Evolutionary conservation across 2,113 vertebrate genomes (phyloP).

Genomic region (Rhineura floridana): DNA sequence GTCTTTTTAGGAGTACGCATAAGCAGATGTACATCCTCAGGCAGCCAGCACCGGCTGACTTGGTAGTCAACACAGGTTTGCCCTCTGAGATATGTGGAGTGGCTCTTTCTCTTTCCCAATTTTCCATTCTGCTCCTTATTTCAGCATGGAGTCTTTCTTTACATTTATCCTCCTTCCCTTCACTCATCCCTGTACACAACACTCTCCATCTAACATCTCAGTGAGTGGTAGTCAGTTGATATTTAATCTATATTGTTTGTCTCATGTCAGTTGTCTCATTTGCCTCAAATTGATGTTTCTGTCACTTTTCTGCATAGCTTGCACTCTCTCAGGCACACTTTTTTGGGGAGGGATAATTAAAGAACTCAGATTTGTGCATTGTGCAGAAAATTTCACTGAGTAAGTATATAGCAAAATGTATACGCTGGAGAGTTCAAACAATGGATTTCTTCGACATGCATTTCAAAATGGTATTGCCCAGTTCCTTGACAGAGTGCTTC

Average conservation of each 20-base stretch:
- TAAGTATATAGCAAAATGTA: neutral
- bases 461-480: neutral
- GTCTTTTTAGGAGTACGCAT: neutral
- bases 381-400: fast-evolving
- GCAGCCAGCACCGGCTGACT: neutral
- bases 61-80: neutral
- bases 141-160: slow-evolving; percentile 19
- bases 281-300: neutral
- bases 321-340: neutral
- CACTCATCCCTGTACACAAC: neutral
- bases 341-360: neutral
- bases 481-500: neutral
- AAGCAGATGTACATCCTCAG: neutral
- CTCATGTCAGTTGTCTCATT: slow-evolving; percentile 24
- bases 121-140: neutral
- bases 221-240: neutral
- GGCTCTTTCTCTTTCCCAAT: neutral
- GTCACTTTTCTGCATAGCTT: slow-evolving; percentile 5
- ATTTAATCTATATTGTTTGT: neutral
- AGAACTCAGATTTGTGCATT: neutral
- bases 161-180: neutral
- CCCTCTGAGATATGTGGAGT: neutral
- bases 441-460: neutral
- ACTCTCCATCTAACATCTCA: neutral
- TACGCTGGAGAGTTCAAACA: neutral